Conservation (phyloP, 2,797 vertebrate genomes). For the Podargus strigoides region DNA sequence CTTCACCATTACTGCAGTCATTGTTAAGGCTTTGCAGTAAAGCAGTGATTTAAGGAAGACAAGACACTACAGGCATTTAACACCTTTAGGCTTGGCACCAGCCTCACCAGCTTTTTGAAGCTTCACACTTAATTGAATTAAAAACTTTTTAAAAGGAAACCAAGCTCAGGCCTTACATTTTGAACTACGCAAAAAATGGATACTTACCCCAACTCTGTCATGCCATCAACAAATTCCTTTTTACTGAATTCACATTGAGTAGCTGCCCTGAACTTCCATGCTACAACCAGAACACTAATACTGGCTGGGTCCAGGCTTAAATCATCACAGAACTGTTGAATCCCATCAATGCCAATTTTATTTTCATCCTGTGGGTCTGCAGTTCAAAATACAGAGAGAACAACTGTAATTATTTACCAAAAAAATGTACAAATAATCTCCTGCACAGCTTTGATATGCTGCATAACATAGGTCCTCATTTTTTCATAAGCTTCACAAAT, state of each 20-base stretch:
- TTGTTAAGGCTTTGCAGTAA: neutral
- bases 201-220: slow-evolving; percentile 94
- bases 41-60: neutral
- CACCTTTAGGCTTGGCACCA: neutral
- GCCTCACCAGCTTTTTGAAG: neutral
- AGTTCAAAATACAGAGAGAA: slow-evolving; percentile 16
- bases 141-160: neutral
- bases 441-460: neutral
- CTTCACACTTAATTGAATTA: neutral
- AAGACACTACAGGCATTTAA: neutral
- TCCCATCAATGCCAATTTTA: slow-evolving; percentile 96
- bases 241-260: slow-evolving; percentile 97
- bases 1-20: neutral
- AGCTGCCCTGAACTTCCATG: slow-evolving; percentile 95
- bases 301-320: slow-evolving; percentile 91
- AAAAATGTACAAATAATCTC: neutral
- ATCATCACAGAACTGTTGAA: slow-evolving; percentile 97
- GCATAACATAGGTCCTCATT: neutral
- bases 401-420: neutral
- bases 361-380: slow-evolving; percentile 98
- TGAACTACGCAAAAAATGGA: neutral
- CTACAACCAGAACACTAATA: slow-evolving; percentile 91
- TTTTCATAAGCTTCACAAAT: neutral
- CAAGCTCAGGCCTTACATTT: neutral
- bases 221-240: slow-evolving; percentile 96